Percentiles rank a stretch among this genome's conserved stretches.
Evolutionary conservation across 2,113 vertebrate species (phyloP).

Genomic region (Phocoena sinus): DNA sequence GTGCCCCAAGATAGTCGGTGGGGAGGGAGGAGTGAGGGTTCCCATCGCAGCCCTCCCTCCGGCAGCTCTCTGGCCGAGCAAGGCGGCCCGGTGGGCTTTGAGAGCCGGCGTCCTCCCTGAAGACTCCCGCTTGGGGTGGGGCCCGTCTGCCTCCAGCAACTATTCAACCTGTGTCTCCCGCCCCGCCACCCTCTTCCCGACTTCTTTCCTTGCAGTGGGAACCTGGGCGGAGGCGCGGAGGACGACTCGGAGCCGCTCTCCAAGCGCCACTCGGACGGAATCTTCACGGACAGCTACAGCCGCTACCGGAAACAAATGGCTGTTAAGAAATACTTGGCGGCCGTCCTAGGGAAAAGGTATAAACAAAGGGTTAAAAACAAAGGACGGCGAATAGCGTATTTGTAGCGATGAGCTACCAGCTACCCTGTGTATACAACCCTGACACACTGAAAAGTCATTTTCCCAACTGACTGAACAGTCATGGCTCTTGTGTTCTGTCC

Average conservation of each 20-base stretch:
- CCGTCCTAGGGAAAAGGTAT: conserved; percentile 99
- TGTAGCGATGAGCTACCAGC: conserved; percentile 85
- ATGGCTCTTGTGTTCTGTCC: conserved; percentile 93
- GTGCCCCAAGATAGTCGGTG: neutral
- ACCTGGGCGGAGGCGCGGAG: conserved; percentile 82
- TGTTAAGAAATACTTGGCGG: conserved; percentile 99
- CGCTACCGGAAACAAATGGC: conserved; percentile 99
- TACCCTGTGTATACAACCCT: conserved; percentile 75
- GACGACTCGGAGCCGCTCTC: conserved; percentile 92
- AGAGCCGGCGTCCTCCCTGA: fast-evolving
- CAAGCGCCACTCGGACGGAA: conserved; percentile 97
- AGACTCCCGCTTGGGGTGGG: neutral
- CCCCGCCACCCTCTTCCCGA: conserved; percentile 43
- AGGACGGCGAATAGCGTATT: conserved; percentile 97
- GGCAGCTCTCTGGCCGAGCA: neutral
- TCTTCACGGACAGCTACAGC: conserved; percentile 99
- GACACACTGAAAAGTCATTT: conserved; percentile 88
- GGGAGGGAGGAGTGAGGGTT: neutral
- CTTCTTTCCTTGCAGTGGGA: conserved; percentile 58
- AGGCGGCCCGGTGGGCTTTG: neutral
- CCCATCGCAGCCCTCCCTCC: neutral
- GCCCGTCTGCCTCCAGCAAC: neutral
- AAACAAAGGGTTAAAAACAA: conserved; percentile 99
- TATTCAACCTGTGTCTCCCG: conserved; percentile 21
- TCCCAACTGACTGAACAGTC: conserved; percentile 91